Conservation (phyloP, 1,140 invertebrate genomes). For the Diorhabda elongata region DNA sequence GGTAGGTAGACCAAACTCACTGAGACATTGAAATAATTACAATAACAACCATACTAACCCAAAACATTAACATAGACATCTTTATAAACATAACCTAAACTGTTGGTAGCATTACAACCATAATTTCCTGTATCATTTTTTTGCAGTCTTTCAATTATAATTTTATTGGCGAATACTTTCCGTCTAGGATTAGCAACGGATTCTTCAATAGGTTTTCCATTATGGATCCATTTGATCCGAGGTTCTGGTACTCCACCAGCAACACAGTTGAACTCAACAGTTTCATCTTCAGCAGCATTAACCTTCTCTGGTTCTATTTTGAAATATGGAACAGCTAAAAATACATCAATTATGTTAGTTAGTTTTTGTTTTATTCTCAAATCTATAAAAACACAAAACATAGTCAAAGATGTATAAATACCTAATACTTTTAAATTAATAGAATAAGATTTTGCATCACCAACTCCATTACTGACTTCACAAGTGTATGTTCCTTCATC, state of each 20-base stretch:
- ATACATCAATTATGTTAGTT: background rate
- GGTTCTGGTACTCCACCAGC: slow-evolving; percentile 87
- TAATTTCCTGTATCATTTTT: slow-evolving; percentile 95
- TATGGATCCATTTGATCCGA: slow-evolving; percentile 93
- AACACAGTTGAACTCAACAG: slow-evolving; percentile 78
- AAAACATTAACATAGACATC: slow-evolving; percentile 97
- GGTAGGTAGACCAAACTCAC: too few relatives aligned
- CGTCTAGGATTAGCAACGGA: slow-evolving; percentile 70
- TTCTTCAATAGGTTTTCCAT: slow-evolving; percentile 83
- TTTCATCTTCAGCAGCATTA: slow-evolving; percentile 88
- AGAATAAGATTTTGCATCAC: slow-evolving; percentile 75
- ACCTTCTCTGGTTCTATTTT: slow-evolving; percentile 84
- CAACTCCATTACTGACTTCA: slow-evolving; percentile 86
- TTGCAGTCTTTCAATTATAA: slow-evolving; percentile 76
- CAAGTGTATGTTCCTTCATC: slow-evolving; percentile 87
- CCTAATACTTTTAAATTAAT: slow-evolving; percentile 76
- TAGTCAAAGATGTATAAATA: slow-evolving; percentile 40
- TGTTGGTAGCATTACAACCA: slow-evolving; percentile 98
- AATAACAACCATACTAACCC: slow-evolving; percentile 50
- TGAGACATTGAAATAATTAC: too few relatives aligned
- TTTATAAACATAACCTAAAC: slow-evolving; percentile 95
- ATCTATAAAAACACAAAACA: background rate
- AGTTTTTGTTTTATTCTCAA: background rate
- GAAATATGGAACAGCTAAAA: slow-evolving; percentile 83
- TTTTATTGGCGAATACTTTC: slow-evolving; percentile 64